A percentile compares a stretch with the other conserved stretches of the same genome.
Conservation (phyloP, 2,113 vertebrate genomes). For the Rhinichthys klamathensis region DNA sequence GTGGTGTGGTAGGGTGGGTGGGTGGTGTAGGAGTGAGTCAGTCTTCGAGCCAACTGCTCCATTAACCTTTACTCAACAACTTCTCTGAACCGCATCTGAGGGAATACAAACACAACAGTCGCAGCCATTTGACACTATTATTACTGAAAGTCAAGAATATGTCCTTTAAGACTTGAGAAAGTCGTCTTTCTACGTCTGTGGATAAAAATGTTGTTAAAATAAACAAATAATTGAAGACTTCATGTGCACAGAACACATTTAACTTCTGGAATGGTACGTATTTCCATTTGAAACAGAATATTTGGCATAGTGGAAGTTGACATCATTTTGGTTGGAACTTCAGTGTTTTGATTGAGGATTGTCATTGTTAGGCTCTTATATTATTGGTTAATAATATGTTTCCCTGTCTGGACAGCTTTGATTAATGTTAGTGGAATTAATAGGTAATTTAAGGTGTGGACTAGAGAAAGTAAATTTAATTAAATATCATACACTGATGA, state of each 20-base stretch:
- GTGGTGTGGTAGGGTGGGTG: neutral
- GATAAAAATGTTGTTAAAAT: too few species aligned
- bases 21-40: conserved; percentile 28
- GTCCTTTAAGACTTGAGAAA: neutral
- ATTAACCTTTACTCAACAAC: conserved; percentile 24
- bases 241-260: neutral
- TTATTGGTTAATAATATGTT: too few species aligned
- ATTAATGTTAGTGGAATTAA: too few species aligned
- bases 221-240: too few species aligned
- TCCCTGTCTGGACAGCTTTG: too few species aligned
- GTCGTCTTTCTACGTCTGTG: too few species aligned
- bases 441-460: too few species aligned
- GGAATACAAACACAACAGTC: conserved; percentile 1
- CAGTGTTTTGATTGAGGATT: too few species aligned
- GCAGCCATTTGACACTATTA: neutral
- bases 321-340: too few species aligned
- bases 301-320: neutral
- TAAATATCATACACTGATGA: too few species aligned
- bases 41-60: neutral
- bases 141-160: neutral
- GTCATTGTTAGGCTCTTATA: too few species aligned
- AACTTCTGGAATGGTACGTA: neutral
- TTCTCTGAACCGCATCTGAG: neutral
- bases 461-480: too few species aligned
- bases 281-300: neutral